Percentiles rank a stretch among this genome's conserved stretches.
phyloP scores from a whole-genome alignment of 2,888 invertebrate species.

The Drosophila rubida region DNA sequence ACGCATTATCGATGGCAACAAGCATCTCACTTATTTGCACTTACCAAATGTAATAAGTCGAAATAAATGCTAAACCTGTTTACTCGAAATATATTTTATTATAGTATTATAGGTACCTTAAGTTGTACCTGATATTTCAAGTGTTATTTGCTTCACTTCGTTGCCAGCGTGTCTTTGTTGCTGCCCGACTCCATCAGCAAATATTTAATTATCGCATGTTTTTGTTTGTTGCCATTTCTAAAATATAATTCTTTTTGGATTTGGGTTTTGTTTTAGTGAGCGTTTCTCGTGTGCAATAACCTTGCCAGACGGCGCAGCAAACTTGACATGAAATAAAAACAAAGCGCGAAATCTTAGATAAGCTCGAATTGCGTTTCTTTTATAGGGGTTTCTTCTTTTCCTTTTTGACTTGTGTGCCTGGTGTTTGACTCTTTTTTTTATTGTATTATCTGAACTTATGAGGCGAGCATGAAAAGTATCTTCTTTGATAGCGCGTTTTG shows the following conservation, averaged over 20 bases:
- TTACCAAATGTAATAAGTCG: not conserved
- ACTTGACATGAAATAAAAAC: slow-evolving; percentile 45
- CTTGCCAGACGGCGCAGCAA: slow-evolving; percentile 54
- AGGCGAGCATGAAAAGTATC: slow-evolving; percentile 58
- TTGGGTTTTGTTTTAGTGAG: slow-evolving; percentile 26
- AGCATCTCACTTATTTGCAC: too few relatives aligned
- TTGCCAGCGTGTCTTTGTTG: slow-evolving; percentile 43
- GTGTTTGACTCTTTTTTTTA: slow-evolving; percentile 11
- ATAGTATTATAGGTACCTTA: not conserved
- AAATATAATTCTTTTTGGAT: slow-evolving; percentile 40
- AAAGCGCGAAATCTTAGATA: slow-evolving; percentile 66
- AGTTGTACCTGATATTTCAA: slow-evolving; percentile 2
- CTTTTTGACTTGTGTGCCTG: slow-evolving; percentile 17
- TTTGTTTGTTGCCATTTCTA: slow-evolving; percentile 38
- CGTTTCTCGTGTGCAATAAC: slow-evolving; percentile 60
- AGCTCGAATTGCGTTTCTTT: slow-evolving; percentile 52
- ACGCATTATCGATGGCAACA: slow-evolving; percentile 3
- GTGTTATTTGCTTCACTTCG: slow-evolving; percentile 8
- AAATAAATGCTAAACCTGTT: not conserved
- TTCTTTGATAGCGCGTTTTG: slow-evolving; percentile 50
- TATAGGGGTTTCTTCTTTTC: slow-evolving; percentile 22
- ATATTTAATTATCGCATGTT: slow-evolving; percentile 70
- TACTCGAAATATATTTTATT: not conserved
- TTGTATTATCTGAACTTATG: slow-evolving; percentile 22
- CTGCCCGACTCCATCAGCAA: slow-evolving; percentile 45